Evolutionary conservation across 2,888 invertebrate species (phyloP), one percentile per base, ranked within the genome.

Genomic region (Lumbricus terrestris): DNA sequence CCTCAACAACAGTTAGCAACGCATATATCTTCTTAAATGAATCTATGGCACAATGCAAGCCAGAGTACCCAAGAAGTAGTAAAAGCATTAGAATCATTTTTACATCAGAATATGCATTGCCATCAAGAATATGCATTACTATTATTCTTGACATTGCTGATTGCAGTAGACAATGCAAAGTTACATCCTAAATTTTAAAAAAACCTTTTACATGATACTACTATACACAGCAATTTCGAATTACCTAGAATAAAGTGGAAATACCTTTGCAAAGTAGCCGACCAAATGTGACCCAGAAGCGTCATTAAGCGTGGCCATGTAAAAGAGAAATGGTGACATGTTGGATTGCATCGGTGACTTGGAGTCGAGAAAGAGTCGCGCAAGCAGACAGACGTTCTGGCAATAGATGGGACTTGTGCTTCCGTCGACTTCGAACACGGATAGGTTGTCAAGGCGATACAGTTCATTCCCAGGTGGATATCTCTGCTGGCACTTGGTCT

Each of bases 401-500:
- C 99, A 99, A 94, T 99, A 99, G 93, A 94, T 94, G 95, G 95
- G 93, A 89, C 94, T 93, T 23, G 90, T 90, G 91, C 92, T 92
- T 47, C 93, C 93, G 40, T 93, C 93, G 85, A 93, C 92, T 89
- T 93, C 93, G 89, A 92, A 98, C n/a, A 98, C 98, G 20, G 98
- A 98, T 91, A 98, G 96, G 40, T 94, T 94, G 37, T 93, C 95
- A 90, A 95, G 97, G 18, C 99, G 96, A 95, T 99, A 99, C 92
- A 99, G 99, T 96, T 99, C 99, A 0, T 98, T 98, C n/a, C 98
- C 99, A 0, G 99, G 99, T 54, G 99, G 99, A 95, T 98, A 98
- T 91, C 97, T 96, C 97, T 98, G 97, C 40, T 96, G 96, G 95
- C 99, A 99, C 95, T 99, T 99, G 88, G 94, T 94, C 96, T 96